Evolutionary conservation across 2,797 vertebrate genomes (phyloP).

Genomic region (Distichodus sexfasciatus): DNA sequence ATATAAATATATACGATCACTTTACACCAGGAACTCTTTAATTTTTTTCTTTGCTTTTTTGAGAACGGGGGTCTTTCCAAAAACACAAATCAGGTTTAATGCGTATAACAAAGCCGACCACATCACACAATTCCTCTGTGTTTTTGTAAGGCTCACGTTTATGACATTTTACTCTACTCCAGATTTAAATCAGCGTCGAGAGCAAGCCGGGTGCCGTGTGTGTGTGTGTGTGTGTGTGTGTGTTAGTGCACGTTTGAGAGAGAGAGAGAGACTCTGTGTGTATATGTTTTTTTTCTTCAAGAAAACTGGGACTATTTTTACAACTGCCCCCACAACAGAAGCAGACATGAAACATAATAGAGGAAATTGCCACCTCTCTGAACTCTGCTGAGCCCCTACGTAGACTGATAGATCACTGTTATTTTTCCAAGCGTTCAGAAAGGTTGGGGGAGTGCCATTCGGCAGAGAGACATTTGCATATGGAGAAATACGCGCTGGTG

Average conservation of each 20-base stretch:
- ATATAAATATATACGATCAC: conserved; percentile 49
- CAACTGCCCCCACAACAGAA: conserved; percentile 69
- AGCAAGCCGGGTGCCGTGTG: conserved; percentile 51
- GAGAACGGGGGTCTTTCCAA: conserved; percentile 34
- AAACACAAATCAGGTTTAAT: conserved; percentile 67
- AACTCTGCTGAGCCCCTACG: conserved; percentile 61
- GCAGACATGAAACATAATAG: conserved; percentile 75
- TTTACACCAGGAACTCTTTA: conserved; percentile 61
- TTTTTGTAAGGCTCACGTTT: conserved; percentile 74
- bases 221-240: too few relatives aligned
- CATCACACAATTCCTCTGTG: conserved; percentile 62
- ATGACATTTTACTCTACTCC: conserved; percentile 74
- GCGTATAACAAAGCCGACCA: conserved; percentile 71
- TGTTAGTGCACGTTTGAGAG: too few relatives aligned
- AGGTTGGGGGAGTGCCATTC: conserved; percentile 63
- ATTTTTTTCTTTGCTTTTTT: neutral
- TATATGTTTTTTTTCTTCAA: conserved; percentile 69
- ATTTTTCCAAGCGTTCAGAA: conserved; percentile 64
- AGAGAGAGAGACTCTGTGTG: too few relatives aligned
- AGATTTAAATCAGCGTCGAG: conserved; percentile 69
- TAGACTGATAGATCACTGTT: conserved; percentile 73
- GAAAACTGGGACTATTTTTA: conserved; percentile 74
- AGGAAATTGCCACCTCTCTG: conserved; percentile 72
- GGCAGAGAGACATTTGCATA: conserved; percentile 62
- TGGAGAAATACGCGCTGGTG: conserved; percentile 55